phyloP scores from a whole-genome alignment of 2,113 vertebrate species.

The Cryptomyrus ogoouensis region DNA sequence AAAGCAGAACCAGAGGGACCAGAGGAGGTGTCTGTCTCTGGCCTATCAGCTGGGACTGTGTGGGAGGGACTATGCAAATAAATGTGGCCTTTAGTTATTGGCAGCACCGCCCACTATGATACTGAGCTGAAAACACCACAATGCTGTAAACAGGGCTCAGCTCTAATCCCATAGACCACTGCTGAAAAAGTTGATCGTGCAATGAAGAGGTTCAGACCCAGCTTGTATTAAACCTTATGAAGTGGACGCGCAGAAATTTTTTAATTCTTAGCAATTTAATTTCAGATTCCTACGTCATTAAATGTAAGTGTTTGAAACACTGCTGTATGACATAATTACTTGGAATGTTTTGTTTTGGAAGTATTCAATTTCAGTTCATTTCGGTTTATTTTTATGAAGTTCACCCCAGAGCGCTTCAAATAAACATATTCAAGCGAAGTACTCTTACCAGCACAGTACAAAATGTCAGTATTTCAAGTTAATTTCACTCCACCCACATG shows the following conservation, averaged over 20 bases:
- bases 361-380: background rate
- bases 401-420: background rate
- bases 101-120: background rate
- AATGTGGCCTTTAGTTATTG: constrained; percentile 14
- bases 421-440: background rate
- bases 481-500: background rate
- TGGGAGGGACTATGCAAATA: constrained; percentile 35
- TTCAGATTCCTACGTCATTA: background rate
- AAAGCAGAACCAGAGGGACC: constrained; percentile 31
- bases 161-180: background rate
- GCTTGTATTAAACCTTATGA: background rate
- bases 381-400: background rate
- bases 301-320: background rate
- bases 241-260: background rate
- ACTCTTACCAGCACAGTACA: background rate
- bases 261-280: background rate
- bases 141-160: background rate
- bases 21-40: constrained; percentile 1
- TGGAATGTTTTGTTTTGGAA: background rate
- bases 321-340: background rate
- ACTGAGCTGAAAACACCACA: background rate
- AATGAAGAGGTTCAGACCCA: background rate
- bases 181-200: background rate
- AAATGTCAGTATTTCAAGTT: background rate
- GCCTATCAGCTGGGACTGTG: constrained; percentile 19